These are phyloP conservation scores for Atethmia centrago DNA, from an alignment of 2,888 invertebrate species.

Conservation along the genomic window DNA sequence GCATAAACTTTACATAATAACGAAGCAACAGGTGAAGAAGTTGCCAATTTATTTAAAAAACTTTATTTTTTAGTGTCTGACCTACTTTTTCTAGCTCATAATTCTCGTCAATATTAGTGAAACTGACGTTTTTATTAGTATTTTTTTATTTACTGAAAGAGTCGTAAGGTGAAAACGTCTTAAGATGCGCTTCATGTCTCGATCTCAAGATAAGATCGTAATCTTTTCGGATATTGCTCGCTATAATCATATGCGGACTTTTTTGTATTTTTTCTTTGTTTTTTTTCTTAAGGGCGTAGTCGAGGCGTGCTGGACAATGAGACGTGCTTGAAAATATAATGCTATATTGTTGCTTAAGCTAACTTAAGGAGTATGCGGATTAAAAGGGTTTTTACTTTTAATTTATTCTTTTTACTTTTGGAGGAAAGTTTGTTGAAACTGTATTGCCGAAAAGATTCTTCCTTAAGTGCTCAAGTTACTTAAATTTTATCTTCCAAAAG, in stretches of 20 bases:
- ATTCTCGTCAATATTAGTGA: slow-evolving; percentile 13
- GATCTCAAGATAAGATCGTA: slow-evolving; percentile 88
- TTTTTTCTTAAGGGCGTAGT: slow-evolving; percentile 79
- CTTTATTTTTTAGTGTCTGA: not conserved
- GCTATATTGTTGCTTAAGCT: slow-evolving; percentile 68
- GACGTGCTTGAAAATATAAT: slow-evolving; percentile 79
- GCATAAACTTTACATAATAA: slow-evolving; percentile 17
- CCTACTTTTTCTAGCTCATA: slow-evolving; percentile 28
- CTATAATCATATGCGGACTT: slow-evolving; percentile 89
- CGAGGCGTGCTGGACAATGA: slow-evolving; percentile 83
- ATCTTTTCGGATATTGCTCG: slow-evolving; percentile 90
- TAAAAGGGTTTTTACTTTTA: slow-evolving; percentile 54
- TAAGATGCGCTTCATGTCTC: slow-evolving; percentile 83
- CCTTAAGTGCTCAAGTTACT: too few relatives aligned
- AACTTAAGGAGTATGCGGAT: slow-evolving; percentile 61
- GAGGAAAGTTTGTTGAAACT: not conserved
- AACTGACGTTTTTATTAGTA: not conserved
- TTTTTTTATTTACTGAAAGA: slow-evolving; percentile 61
- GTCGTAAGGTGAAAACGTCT: slow-evolving; percentile 81
- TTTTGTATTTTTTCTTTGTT: slow-evolving; percentile 71
- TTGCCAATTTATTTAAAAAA: slow-evolving; percentile 7
- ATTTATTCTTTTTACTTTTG: slow-evolving; percentile 44
- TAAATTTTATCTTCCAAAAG: not conserved
- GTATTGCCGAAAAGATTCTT: too few relatives aligned
- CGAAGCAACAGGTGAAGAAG: slow-evolving; percentile 30